Conservation (phyloP, 2,888 invertebrate species). For the Drosophila mulleri region DNA sequence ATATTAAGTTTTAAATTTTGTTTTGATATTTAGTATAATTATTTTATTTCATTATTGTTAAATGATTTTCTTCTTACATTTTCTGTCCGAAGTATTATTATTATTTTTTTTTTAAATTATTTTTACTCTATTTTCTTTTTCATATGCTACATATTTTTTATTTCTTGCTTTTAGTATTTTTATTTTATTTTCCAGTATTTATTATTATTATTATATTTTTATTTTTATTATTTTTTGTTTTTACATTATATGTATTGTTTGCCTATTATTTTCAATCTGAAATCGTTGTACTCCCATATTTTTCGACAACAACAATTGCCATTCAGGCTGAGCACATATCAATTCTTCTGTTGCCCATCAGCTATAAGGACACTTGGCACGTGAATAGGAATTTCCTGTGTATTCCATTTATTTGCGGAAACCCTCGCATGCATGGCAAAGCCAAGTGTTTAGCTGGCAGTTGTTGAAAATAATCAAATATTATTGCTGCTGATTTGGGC, state of each 20-base stretch:
- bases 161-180: too few species aligned
- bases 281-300: background rate
- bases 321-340: conserved; percentile 14
- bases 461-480: conserved; percentile 66
- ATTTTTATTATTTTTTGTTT: too few species aligned
- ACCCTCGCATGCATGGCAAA: background rate
- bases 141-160: too few species aligned
- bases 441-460: conserved; percentile 55
- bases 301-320: conserved; percentile 1
- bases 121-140: too few species aligned
- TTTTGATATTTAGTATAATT: too few species aligned
- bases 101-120: too few species aligned
- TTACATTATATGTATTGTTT: background rate
- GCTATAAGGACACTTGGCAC: conserved; percentile 19
- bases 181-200: background rate
- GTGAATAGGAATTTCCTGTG: conserved; percentile 23
- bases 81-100: too few species aligned
- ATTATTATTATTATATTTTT: background rate
- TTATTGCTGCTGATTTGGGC: conserved; percentile 62
- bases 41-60: too few species aligned
- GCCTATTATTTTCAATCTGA: too few species aligned
- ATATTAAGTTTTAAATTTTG: too few species aligned
- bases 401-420: conserved; percentile 38
- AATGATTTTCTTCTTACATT: too few species aligned
- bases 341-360: conserved; percentile 14